Conservation (phyloP, 2,888 invertebrate genomes). For the Mimas tiliae region DNA sequence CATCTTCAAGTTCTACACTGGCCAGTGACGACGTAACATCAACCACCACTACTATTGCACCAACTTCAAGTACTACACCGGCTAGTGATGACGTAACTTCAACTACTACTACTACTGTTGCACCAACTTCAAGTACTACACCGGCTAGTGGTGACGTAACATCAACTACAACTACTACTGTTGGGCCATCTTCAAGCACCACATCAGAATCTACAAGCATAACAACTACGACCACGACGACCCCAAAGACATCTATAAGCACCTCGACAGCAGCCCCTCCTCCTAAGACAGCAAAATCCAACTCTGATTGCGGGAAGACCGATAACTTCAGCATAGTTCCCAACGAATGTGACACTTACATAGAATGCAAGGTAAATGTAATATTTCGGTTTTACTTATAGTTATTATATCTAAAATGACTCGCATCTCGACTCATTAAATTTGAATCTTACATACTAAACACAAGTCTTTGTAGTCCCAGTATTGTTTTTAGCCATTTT, state of each 20-base stretch:
- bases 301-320: background rate
- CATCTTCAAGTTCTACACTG: conserved; percentile 9
- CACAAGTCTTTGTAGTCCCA: no score
- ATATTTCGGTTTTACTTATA: background rate
- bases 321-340: background rate
- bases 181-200: conserved; percentile 10
- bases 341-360: conserved; percentile 67
- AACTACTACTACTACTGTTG: background rate
- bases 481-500: no score
- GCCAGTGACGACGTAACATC: background rate
- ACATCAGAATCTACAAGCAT: background rate
- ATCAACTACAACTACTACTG: conserved; percentile 19
- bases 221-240: conserved; percentile 13
- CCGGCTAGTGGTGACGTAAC: background rate
- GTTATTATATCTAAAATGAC: no score
- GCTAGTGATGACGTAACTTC: background rate
- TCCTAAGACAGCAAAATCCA: background rate
- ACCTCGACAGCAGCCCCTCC: background rate
- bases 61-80: conserved; percentile 15
- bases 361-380: conserved; percentile 82
- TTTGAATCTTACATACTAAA: no score
- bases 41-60: conserved; percentile 23
- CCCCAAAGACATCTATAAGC: no score
- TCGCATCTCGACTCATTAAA: no score
- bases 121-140: conserved; percentile 16